Evolutionary conservation across 2,888 invertebrate species (phyloP).

Genomic region (Flexamia atlantica): DNA sequence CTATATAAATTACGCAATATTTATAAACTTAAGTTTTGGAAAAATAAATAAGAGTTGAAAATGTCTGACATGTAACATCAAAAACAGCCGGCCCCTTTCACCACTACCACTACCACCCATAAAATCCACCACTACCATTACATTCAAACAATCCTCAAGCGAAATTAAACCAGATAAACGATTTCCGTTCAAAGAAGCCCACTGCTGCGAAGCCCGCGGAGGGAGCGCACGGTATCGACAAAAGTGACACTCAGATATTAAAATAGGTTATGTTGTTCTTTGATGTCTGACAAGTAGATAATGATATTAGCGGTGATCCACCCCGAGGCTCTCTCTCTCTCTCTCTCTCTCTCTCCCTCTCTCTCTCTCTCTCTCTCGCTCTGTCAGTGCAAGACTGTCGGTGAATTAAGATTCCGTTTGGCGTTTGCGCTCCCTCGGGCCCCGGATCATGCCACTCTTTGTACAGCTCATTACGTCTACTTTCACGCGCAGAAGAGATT

Average conservation of each 20-base stretch:
- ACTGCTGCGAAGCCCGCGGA: not conserved
- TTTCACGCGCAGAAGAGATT: conserved; percentile 30
- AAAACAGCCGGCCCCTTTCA: no score
- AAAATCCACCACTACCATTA: no score
- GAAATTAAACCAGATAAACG: conserved; percentile 4
- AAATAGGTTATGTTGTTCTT: conserved; percentile 50
- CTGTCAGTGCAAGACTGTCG: not conserved
- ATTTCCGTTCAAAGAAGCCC: conserved; percentile 2
- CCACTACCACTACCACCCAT: no score
- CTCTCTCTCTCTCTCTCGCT: conserved; percentile 4
- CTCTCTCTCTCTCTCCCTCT: not conserved
- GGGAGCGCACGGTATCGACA: conserved; percentile 8
- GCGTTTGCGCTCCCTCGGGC: conserved; percentile 13
- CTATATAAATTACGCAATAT: no score
- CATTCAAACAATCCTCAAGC: not conserved
- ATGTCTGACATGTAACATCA: no score
- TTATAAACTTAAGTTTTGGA: no score
- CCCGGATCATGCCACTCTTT: conserved; percentile 31
- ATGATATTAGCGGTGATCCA: conserved; percentile 37
- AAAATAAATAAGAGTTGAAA: no score
- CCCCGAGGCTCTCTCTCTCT: not conserved
- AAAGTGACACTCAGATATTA: conserved; percentile 51
- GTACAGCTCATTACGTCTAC: conserved; percentile 43
- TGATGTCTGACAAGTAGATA: conserved; percentile 54
- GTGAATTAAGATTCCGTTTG: conserved; percentile 54